These are phyloP conservation scores for Drosophila grimshawi DNA, from an alignment of 1,140 invertebrate genomes.

Conservation along the genomic window DNA sequence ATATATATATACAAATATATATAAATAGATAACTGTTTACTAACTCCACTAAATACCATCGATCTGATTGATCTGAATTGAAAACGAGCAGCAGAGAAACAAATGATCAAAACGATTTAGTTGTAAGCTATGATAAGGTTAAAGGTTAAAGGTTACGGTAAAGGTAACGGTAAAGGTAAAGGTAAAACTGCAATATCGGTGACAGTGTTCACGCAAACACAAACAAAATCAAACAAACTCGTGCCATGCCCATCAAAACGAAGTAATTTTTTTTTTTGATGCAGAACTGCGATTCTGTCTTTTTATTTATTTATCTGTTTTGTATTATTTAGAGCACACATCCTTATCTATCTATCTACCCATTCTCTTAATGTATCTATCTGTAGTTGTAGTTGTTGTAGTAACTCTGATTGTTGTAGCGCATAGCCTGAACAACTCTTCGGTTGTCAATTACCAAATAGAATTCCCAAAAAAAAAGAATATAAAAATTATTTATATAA, in stretches of 20 bases:
- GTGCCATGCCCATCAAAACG: background rate
- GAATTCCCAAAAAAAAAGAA: conserved; percentile 19
- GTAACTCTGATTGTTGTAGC: conserved; percentile 67
- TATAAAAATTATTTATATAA: background rate
- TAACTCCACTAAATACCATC: conserved; percentile 50
- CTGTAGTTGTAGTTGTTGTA: conserved; percentile 30
- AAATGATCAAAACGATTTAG: background rate
- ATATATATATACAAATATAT: conserved; percentile 16
- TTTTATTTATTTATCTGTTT: conserved; percentile 2
- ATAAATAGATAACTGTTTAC: conserved; percentile 40
- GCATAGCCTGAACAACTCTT: conserved; percentile 33
- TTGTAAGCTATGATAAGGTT: background rate
- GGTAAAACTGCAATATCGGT: conserved; percentile 14
- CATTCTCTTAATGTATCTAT: conserved; percentile 45
- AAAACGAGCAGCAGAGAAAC: conserved; percentile 15
- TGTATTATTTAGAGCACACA: conserved; percentile 28
- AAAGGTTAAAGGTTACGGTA: conserved; percentile 2
- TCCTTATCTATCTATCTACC: conserved; percentile 23
- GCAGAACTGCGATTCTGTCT: conserved; percentile 8
- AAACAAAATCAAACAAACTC: conserved; percentile 23
- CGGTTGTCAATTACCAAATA: conserved; percentile 15
- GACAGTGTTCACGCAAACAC: conserved; percentile 38
- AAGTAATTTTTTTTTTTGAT: background rate
- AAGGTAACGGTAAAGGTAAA: conserved; percentile 36
- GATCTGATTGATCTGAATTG: conserved; percentile 19